These are phyloP conservation scores for Trypoxylon attenuatum DNA, from an alignment of 2,888 invertebrate species.

Conservation along the genomic window DNA sequence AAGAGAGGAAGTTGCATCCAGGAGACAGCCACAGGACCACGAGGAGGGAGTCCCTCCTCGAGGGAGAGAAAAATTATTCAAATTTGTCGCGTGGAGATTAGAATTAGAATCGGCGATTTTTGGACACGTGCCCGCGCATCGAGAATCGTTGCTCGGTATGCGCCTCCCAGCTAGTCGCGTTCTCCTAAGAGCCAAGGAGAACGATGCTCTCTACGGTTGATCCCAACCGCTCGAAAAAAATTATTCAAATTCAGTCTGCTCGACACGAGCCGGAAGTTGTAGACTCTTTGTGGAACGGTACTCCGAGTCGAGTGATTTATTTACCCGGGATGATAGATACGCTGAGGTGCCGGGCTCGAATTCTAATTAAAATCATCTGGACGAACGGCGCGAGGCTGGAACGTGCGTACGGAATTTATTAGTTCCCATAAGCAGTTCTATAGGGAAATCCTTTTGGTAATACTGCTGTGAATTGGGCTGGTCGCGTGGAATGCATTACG, in stretches of 20 bases:
- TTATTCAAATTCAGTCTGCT: slow-evolving; percentile 59
- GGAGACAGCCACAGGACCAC: slow-evolving; percentile 1
- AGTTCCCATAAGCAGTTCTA: too few species aligned
- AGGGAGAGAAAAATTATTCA: slow-evolving; percentile 43
- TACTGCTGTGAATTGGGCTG: too few species aligned
- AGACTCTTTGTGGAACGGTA: slow-evolving; percentile 31
- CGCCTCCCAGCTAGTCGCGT: too few species aligned
- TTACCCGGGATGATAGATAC: slow-evolving; percentile 31
- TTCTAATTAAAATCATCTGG: slow-evolving; percentile 34
- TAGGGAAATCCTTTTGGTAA: too few species aligned
- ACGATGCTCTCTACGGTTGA: slow-evolving; percentile 29
- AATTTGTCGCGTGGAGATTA: slow-evolving; percentile 59
- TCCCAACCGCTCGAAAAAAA: slow-evolving; percentile 40
- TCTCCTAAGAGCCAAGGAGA: slow-evolving; percentile 18
- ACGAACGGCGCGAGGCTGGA: slow-evolving; percentile 26
- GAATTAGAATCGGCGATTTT: slow-evolving; percentile 67
- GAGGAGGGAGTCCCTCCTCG: slow-evolving; percentile 2
- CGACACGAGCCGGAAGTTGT: slow-evolving; percentile 61
- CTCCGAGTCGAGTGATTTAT: slow-evolving; percentile 48
- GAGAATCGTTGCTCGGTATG: slow-evolving; percentile 36
- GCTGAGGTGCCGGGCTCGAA: not conserved
- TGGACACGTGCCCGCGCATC: slow-evolving; percentile 65
- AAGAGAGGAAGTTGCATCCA: too few species aligned
- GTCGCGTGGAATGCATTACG: too few species aligned
- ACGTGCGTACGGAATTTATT: slow-evolving; percentile 40